Percentiles rank a stretch among this genome's conserved stretches.
These are phyloP conservation scores for Mesembrinibis cayennensis DNA, from an alignment of 2,113 vertebrate genomes.

Conservation along the genomic window DNA sequence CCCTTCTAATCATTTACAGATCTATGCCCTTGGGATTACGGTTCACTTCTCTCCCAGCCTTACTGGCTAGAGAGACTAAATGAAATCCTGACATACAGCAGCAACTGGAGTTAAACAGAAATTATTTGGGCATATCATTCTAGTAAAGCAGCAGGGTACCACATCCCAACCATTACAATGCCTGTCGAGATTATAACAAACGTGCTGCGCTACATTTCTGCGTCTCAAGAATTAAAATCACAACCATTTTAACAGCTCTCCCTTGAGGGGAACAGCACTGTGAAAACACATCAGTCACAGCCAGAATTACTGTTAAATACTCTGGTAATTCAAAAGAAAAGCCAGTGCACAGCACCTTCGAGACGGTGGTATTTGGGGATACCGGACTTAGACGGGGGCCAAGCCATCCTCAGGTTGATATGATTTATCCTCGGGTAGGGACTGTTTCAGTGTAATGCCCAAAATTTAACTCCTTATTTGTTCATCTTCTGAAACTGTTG, in stretches of 20 bases:
- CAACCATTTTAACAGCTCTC: not conserved
- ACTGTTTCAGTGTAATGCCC: slow-evolving; percentile 56
- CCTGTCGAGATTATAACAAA: not conserved
- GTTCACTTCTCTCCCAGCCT: not conserved
- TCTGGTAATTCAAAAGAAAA: not conserved
- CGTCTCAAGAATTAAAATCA: not conserved
- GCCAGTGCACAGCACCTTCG: not conserved
- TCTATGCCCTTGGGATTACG: not conserved
- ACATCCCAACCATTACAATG: not conserved
- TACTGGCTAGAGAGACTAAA: not conserved
- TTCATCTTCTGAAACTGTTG: slow-evolving; percentile 42
- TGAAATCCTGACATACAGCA: slow-evolving; percentile 41
- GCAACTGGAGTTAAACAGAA: slow-evolving; percentile 31
- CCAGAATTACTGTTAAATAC: not conserved
- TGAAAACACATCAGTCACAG: not conserved
- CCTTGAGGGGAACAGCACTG: not conserved
- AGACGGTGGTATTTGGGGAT: not conserved
- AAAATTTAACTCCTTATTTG: slow-evolving; percentile 42
- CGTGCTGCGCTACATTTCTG: not conserved
- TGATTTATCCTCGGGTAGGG: not conserved
- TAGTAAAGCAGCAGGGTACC: not conserved
- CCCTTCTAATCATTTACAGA: not conserved
- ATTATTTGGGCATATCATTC: not conserved
- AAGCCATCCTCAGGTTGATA: not conserved
- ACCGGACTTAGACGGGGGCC: not conserved